phyloP scores from a whole-genome alignment of 2,888 invertebrate genomes.

The Drosophila silvestris region DNA sequence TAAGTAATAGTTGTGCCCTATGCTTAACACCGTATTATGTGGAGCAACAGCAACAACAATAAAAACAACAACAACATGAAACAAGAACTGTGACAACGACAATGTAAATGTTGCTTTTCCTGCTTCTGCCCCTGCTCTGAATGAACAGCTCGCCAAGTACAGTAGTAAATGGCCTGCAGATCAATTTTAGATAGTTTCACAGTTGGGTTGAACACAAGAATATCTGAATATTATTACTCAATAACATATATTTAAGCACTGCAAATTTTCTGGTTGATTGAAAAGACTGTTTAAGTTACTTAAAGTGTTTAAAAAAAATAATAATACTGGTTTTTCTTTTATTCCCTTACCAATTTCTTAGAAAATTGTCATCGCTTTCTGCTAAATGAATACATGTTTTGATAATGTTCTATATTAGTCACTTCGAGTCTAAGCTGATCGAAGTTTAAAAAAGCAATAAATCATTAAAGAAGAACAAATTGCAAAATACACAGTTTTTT shows the following conservation, averaged over 20 bases:
- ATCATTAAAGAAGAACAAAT: background rate
- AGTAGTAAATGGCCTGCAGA: slow-evolving; percentile 26
- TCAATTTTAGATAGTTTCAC: background rate
- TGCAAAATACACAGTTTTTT: background rate
- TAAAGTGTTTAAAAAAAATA: background rate
- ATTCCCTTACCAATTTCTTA: background rate
- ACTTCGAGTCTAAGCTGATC: no score
- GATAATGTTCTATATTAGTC: no score
- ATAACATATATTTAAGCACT: background rate
- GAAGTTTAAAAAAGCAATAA: background rate
- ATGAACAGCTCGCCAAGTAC: slow-evolving; percentile 11
- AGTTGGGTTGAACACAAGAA: background rate
- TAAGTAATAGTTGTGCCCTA: slow-evolving; percentile 74
- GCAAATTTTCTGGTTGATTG: background rate
- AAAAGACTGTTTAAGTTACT: background rate
- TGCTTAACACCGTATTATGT: slow-evolving; percentile 70
- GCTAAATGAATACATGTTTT: background rate
- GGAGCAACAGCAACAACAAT: slow-evolving; percentile 47
- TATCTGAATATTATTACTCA: background rate
- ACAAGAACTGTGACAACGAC: slow-evolving; percentile 36
- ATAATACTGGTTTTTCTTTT: background rate
- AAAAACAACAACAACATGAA: slow-evolving; percentile 17
- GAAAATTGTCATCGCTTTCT: background rate
- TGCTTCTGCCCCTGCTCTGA: background rate
- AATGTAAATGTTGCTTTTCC: slow-evolving; percentile 19